Evolutionary conservation across 2,113 vertebrate species (phyloP).

Genomic region (Cyprinodon tularosa): DNA sequence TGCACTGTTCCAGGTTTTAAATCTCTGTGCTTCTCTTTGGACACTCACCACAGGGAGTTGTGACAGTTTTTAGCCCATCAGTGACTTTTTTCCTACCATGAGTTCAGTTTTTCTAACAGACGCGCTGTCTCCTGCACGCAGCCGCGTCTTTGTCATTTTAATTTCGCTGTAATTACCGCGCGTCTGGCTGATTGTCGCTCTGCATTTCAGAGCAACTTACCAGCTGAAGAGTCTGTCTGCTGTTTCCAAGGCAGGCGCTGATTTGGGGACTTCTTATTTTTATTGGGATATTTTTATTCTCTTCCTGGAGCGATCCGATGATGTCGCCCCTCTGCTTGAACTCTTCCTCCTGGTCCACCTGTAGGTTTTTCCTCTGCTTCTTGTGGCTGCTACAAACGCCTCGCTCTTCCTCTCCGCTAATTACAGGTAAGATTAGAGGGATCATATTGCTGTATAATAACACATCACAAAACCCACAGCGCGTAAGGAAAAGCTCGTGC

Average conservation of each 20-base stretch:
- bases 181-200: slow-evolving; percentile 41
- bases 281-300: slow-evolving; percentile 27
- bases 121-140: slow-evolving; percentile 62
- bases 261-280: slow-evolving; percentile 13
- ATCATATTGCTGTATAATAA: slow-evolving; percentile 45
- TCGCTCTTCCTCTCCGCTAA: slow-evolving; percentile 71
- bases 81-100: background rate
- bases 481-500: slow-evolving; percentile 56
- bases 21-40: slow-evolving; percentile 1
- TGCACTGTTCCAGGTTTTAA: background rate
- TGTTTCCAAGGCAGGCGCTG: slow-evolving; percentile 13
- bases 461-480: slow-evolving; percentile 42
- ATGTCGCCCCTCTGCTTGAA: slow-evolving; percentile 63
- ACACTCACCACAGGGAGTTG: slow-evolving; percentile 3
- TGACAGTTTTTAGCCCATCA: background rate
- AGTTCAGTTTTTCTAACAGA: slow-evolving; percentile 9
- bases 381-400: slow-evolving; percentile 71
- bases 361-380: slow-evolving; percentile 65
- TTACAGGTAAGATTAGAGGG: slow-evolving; percentile 79
- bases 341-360: slow-evolving; percentile 64
- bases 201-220: slow-evolving; percentile 35
- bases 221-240: slow-evolving; percentile 1
- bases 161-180: slow-evolving; percentile 56
- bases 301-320: slow-evolving; percentile 46
- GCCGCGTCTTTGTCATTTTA: slow-evolving; percentile 72